Conservation (phyloP, 1,140 invertebrate genomes). For the Zaprionus davidi region DNA sequence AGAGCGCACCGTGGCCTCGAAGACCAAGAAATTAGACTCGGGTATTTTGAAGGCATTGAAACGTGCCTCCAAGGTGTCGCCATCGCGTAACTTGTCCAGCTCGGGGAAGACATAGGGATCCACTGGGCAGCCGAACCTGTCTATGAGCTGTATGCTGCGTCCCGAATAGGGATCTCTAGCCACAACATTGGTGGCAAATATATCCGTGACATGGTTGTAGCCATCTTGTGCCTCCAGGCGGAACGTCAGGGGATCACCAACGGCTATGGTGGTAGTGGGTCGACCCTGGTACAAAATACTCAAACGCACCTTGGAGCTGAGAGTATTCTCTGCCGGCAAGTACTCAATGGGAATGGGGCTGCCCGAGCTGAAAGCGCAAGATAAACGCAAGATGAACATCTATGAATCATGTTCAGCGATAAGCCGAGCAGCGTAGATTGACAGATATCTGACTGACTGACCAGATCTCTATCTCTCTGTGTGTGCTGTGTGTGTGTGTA, state of each 20-base stretch:
- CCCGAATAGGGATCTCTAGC: constrained; percentile 96
- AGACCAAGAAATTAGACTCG: constrained; percentile 96
- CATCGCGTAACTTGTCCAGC: constrained; percentile 92
- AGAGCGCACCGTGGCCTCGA: constrained; percentile 95
- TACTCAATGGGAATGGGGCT: constrained; percentile 96
- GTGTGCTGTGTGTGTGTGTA: background rate
- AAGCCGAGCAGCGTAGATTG: background rate
- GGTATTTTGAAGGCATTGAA: constrained; percentile 98
- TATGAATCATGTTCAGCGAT: constrained; percentile 8
- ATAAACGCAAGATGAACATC: background rate
- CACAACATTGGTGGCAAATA: constrained; percentile 97
- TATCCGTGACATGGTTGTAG: constrained; percentile 94
- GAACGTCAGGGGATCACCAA: constrained; percentile 96
- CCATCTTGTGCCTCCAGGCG: constrained; percentile 94
- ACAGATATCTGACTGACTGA: background rate
- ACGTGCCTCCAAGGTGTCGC: constrained; percentile 94
- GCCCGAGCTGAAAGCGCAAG: constrained; percentile 88
- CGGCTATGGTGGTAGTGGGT: constrained; percentile 96
- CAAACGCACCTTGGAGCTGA: constrained; percentile 93
- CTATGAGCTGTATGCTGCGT: constrained; percentile 94
- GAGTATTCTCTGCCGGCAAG: constrained; percentile 94
- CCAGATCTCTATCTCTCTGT: background rate
- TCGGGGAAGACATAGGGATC: constrained; percentile 96
- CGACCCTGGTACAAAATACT: constrained; percentile 94
- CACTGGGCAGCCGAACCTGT: constrained; percentile 93